Conservation (phyloP, 2,797 vertebrate genomes). For the Margarornis squamiger region DNA sequence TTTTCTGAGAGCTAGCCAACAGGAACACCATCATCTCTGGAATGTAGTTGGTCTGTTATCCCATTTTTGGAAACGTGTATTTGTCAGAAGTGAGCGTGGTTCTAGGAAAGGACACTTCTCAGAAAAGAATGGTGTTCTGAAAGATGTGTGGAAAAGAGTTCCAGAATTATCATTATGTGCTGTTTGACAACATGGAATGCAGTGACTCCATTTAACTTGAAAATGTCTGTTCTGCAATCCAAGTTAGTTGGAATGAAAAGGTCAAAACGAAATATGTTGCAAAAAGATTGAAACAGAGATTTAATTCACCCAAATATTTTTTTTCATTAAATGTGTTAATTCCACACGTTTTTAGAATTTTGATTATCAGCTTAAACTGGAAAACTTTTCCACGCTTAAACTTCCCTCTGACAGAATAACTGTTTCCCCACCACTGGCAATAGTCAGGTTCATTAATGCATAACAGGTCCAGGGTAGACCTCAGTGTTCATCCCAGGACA, state of each 20-base stretch:
- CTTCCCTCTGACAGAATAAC: background rate
- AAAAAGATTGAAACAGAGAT: background rate
- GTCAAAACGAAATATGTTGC: slow-evolving; percentile 23
- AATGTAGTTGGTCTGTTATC: background rate
- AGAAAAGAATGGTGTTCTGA: background rate
- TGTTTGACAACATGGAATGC: slow-evolving; percentile 28
- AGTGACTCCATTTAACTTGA: background rate
- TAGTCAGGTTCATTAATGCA: background rate
- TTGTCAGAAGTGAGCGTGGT: background rate
- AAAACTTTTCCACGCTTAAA: background rate
- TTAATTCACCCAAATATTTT: background rate
- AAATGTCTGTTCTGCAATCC: background rate
- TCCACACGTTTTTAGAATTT: background rate
- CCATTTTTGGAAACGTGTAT: background rate
- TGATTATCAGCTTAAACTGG: background rate
- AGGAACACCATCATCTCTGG: background rate
- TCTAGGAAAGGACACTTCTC: background rate
- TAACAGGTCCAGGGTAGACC: background rate
- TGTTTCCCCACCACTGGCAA: background rate
- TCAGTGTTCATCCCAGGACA: background rate
- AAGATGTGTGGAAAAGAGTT: background rate
- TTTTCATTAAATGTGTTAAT: background rate
- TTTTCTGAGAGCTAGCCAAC: background rate
- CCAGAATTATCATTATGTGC: background rate
- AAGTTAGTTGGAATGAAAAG: slow-evolving; percentile 40